A percentile compares a stretch with the other conserved stretches of the same genome.
phyloP scores from a whole-genome alignment of 2,888 invertebrate genomes.

The Cyaniris semiargus region DNA sequence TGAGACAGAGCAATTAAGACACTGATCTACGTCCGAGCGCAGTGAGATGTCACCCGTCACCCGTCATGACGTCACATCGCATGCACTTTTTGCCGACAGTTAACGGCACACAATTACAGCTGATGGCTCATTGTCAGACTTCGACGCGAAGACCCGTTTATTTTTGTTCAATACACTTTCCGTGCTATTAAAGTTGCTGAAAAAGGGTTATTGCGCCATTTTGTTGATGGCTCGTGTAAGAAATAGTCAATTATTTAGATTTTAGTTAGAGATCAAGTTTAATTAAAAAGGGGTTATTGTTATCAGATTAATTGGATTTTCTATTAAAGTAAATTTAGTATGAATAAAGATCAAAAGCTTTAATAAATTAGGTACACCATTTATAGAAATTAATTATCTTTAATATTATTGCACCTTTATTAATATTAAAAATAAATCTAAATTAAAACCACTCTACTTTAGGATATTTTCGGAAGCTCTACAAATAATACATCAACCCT shows the following conservation, averaged over 20 bases:
- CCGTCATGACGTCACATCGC: constrained; percentile 27
- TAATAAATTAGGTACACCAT: background rate
- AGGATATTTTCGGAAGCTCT: background rate
- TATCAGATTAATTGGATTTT: background rate
- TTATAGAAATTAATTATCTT: background rate
- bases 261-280: background rate
- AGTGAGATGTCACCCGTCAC: constrained; percentile 23
- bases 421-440: background rate
- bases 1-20: constrained; percentile 15
- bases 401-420: background rate
- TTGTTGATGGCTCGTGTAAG: background rate
- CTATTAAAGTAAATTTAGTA: background rate
- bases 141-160: constrained; percentile 33
- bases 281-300: background rate
- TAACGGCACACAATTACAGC: constrained; percentile 34
- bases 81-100: constrained; percentile 35
- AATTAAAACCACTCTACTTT: background rate
- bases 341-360: background rate
- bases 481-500: background rate
- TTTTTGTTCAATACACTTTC: constrained; percentile 29
- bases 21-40: constrained; percentile 15
- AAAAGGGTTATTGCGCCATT: constrained; percentile 24
- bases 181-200: constrained; percentile 9
- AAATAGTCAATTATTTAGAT: background rate
- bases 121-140: constrained; percentile 34